A percentile compares a stretch with the other conserved stretches of the same genome.
These are phyloP conservation scores for Nephrotoma appendiculata DNA, from an alignment of 2,888 invertebrate genomes.

Conservation along the genomic window DNA sequence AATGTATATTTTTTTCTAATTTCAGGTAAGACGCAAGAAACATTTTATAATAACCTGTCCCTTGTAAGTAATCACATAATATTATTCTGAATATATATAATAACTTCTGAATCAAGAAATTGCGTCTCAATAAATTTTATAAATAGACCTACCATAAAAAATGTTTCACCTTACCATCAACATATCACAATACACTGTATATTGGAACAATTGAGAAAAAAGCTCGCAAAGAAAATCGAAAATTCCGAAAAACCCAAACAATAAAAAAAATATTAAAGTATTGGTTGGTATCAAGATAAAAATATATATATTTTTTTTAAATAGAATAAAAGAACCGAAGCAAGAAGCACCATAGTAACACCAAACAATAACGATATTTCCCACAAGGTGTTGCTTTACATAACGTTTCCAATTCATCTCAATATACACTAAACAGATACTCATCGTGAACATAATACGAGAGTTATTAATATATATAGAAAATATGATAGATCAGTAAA, in stretches of 20 bases:
- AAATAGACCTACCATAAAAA: no score
- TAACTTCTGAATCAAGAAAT: no score
- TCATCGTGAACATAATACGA: neutral
- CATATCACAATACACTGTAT: neutral
- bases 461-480: neutral
- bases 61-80: no score
- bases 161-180: neutral
- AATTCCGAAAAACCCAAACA: neutral
- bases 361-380: neutral
- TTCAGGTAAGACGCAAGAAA: neutral
- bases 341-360: neutral
- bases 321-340: neutral
- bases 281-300: neutral
- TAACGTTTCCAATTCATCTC: neutral
- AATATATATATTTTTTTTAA: neutral
- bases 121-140: no score
- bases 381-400: neutral
- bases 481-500: neutral
- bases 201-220: neutral
- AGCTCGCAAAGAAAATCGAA: neutral
- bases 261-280: neutral
- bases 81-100: no score
- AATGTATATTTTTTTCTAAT: neutral
- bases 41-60: neutral
- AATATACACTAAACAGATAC: neutral